Evolutionary conservation across 2,113 vertebrate species (phyloP).

Genomic region (Rynchops niger): DNA sequence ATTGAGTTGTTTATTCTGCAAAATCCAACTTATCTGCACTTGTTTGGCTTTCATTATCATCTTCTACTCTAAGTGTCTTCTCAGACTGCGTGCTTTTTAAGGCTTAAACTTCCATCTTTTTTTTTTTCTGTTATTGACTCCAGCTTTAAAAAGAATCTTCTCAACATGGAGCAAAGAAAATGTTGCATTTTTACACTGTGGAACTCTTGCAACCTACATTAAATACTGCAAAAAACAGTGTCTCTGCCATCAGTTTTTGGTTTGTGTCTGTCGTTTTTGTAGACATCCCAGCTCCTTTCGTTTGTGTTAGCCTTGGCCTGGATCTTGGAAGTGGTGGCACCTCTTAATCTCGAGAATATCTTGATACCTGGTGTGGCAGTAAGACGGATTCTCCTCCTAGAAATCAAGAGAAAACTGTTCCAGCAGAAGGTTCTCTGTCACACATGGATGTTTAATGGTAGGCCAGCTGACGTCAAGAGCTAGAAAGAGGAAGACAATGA

Average conservation of each 20-base stretch:
- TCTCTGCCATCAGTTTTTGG: neutral
- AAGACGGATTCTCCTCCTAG: neutral
- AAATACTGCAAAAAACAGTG: neutral
- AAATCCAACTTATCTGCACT: neutral
- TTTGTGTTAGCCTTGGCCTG: neutral
- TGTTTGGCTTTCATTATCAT: neutral
- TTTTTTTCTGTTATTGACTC: neutral
- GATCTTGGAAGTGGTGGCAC: neutral
- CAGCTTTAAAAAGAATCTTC: neutral
- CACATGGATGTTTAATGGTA: neutral
- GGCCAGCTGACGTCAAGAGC: neutral
- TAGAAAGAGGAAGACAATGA: neutral
- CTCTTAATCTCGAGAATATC: neutral
- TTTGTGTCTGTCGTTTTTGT: neutral
- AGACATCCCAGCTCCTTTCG: neutral
- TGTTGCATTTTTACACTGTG: neutral
- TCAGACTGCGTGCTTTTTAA: neutral
- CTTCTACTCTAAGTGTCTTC: neutral
- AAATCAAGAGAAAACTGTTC: neutral
- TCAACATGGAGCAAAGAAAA: neutral
- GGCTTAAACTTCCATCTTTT: neutral
- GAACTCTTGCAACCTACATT: neutral
- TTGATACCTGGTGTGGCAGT: neutral
- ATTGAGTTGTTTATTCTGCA: neutral
- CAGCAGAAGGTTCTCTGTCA: neutral